Conservation (phyloP, 2,113 vertebrate genomes). For the Neolamprologus brichardi region DNA sequence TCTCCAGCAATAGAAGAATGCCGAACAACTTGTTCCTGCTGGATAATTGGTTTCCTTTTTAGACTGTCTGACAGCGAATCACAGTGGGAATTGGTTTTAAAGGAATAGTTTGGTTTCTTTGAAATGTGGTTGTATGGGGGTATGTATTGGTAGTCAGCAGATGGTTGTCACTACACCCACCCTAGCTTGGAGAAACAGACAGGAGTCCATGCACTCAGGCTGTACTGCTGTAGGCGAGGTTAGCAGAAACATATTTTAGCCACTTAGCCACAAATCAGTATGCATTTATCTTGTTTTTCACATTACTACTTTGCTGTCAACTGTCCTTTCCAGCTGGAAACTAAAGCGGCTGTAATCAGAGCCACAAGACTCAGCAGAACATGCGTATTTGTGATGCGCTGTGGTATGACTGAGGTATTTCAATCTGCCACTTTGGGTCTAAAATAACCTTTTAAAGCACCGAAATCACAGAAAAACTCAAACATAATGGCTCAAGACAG, state of each 20-base stretch:
- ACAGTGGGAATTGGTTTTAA: not conserved
- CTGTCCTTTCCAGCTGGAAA: not conserved
- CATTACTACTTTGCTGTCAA: not conserved
- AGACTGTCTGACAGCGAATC: slow-evolving; percentile 10
- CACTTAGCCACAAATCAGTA: not conserved
- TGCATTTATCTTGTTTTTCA: not conserved
- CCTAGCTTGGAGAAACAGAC: not conserved
- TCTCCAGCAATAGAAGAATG: not conserved
- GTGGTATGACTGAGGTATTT: not conserved
- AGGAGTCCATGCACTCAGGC: not conserved
- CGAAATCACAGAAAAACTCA: not conserved
- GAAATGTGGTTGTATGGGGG: not conserved
- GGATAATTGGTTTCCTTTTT: not conserved
- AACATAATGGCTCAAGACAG: not conserved
- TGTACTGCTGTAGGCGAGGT: not conserved
- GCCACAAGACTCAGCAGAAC: not conserved
- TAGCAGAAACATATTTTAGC: not conserved
- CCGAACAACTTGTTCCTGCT: not conserved
- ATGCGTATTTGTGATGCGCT: not conserved
- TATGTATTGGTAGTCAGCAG: not conserved
- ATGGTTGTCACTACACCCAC: not conserved
- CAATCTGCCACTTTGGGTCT: not conserved
- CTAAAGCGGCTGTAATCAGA: not conserved
- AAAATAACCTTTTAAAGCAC: not conserved
- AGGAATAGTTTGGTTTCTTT: not conserved